Evolutionary conservation across 1,140 invertebrate genomes (phyloP).

Genomic region (Phenacoccus solenopsis): DNA sequence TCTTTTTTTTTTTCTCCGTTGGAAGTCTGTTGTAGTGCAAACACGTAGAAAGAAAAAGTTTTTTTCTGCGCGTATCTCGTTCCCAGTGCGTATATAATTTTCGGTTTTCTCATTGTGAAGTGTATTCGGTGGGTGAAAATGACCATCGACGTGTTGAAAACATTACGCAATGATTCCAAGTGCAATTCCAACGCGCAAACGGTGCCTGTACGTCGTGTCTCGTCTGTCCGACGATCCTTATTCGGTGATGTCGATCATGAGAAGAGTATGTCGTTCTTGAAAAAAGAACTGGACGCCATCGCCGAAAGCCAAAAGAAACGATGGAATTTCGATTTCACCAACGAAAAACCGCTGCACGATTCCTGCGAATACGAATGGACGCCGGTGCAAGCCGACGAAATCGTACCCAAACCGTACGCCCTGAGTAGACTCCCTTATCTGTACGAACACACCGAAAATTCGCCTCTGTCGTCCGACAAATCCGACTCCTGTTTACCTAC

Average conservation of each 20-base stretch:
- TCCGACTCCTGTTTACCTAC: no score
- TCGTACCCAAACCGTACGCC: neutral
- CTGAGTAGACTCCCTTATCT: neutral
- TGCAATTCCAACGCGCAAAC: neutral
- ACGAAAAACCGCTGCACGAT: neutral
- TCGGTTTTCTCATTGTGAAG: no score
- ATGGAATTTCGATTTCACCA: conserved; percentile 2
- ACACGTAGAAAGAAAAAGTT: no score
- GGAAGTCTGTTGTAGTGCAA: no score
- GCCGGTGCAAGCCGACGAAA: neutral
- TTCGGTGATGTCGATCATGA: neutral
- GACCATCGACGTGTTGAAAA: conserved; percentile 6
- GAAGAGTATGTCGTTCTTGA: neutral
- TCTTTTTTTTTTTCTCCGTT: no score
- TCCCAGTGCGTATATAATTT: no score
- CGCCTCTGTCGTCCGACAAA: neutral
- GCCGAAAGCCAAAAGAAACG: neutral
- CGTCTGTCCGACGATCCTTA: neutral
- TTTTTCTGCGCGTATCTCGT: no score
- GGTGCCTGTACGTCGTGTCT: neutral
- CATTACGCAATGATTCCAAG: neutral
- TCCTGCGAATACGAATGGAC: neutral
- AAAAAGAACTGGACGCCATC: neutral
- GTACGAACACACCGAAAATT: neutral
- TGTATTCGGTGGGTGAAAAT: neutral